Conservation (phyloP, 2,888 invertebrate species). For the Yponomeuta plumbellus region DNA sequence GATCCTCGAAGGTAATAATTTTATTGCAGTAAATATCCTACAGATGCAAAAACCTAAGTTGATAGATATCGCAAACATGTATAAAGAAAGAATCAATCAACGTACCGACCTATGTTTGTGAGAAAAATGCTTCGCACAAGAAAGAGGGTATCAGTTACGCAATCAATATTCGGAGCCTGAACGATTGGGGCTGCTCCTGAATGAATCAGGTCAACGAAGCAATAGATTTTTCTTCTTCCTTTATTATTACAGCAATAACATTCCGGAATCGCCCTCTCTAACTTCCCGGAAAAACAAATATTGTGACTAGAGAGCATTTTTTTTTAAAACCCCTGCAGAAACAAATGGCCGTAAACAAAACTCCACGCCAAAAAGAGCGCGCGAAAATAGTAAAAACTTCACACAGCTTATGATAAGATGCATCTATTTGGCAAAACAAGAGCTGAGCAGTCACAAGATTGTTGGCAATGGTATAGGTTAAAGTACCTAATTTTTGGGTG, state of each 20-base stretch:
- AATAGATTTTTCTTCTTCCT: not conserved
- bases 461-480: constrained; percentile 50
- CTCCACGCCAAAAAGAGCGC: constrained; percentile 36
- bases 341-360: constrained; percentile 30
- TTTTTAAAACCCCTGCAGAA: not conserved
- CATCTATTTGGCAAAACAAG: constrained; percentile 66
- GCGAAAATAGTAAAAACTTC: constrained; percentile 49
- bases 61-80: not conserved
- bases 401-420: constrained; percentile 48
- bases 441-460: constrained; percentile 54
- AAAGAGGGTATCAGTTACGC: constrained; percentile 2
- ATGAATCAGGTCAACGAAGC: not conserved
- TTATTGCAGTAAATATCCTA: no score
- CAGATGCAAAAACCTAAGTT: no score
- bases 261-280: not conserved
- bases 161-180: not conserved
- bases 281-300: not conserved
- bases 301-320: not conserved
- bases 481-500: constrained; percentile 32
- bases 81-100: not conserved
- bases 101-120: not conserved
- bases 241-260: not conserved
- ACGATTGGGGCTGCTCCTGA: not conserved
- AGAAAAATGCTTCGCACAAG: not conserved
- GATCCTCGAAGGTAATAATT: no score